Conservation (phyloP, 2,797 vertebrate genomes). For the Mastacembelus armatus region DNA sequence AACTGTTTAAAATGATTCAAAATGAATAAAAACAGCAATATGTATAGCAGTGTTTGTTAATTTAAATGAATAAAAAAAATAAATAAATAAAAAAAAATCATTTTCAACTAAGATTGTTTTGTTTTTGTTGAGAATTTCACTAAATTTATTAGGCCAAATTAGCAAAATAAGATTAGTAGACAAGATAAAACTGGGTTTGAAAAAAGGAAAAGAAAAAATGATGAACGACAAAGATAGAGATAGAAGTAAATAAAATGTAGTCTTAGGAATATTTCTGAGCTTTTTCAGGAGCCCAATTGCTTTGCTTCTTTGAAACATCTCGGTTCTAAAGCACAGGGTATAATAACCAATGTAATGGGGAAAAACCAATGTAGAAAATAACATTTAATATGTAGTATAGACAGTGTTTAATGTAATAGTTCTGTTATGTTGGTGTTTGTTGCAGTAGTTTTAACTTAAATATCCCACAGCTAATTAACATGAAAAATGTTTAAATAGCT, state of each 20-base stretch:
- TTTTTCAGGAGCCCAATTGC: neutral
- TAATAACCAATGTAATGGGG: too few relatives aligned
- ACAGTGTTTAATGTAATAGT: neutral
- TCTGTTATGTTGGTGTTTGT: neutral
- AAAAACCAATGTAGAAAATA: too few relatives aligned
- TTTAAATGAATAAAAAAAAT: constrained; percentile 84
- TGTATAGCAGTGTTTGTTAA: constrained; percentile 89
- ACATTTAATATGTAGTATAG: too few relatives aligned
- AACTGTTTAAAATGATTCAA: constrained; percentile 84
- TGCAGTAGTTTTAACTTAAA: neutral
- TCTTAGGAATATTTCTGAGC: too few relatives aligned
- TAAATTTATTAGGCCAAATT: neutral
- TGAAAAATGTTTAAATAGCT: neutral
- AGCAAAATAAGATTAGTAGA: neutral
- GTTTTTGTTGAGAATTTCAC: constrained; percentile 31
- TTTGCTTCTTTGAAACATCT: neutral
- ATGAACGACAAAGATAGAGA: too few relatives aligned
- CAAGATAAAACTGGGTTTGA: too few relatives aligned
- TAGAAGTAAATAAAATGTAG: neutral
- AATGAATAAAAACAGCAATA: constrained; percentile 89
- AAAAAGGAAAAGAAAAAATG: too few relatives aligned
- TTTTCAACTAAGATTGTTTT: constrained; percentile 70
- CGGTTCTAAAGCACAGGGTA: neutral
- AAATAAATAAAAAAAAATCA: constrained; percentile 70
- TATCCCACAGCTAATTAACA: neutral